Evolutionary conservation across 2,888 invertebrate genomes (phyloP).

Genomic region (Tuberolachnus salignus): DNA sequence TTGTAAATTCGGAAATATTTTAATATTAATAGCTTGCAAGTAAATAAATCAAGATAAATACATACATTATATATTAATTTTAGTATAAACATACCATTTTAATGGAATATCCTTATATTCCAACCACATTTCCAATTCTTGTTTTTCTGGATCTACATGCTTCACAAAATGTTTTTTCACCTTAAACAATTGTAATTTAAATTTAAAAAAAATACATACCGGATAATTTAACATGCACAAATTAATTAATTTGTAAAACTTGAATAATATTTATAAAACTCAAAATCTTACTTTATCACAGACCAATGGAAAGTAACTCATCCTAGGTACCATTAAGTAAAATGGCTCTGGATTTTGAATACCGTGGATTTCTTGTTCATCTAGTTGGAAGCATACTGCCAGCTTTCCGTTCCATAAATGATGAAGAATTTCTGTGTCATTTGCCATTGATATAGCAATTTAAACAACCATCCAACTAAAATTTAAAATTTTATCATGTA

Average conservation of each 20-base stretch:
- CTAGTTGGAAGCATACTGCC: conserved; percentile 89
- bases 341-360: conserved; percentile 90
- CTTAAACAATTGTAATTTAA: conserved; percentile 64
- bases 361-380: conserved; percentile 86
- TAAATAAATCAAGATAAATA: not conserved
- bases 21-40: not conserved
- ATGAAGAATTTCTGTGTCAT: conserved; percentile 91
- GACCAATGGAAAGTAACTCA: conserved; percentile 92
- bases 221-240: not conserved
- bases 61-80: not conserved
- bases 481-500: no score
- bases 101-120: conserved; percentile 90
- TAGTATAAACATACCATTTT: conserved; percentile 70
- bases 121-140: conserved; percentile 91
- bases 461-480: conserved; percentile 3
- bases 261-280: not conserved
- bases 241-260: not conserved
- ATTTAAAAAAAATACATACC: not conserved
- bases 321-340: conserved; percentile 89
- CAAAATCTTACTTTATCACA: conserved; percentile 80
- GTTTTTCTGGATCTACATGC: conserved; percentile 79
- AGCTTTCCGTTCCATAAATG: conserved; percentile 82
- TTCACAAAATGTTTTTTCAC: conserved; percentile 87
- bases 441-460: conserved; percentile 73
- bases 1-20: not conserved